These are phyloP conservation scores for Aspidoscelis tigris DNA, from an alignment of 2,113 vertebrate genomes.

Conservation along the genomic window DNA sequence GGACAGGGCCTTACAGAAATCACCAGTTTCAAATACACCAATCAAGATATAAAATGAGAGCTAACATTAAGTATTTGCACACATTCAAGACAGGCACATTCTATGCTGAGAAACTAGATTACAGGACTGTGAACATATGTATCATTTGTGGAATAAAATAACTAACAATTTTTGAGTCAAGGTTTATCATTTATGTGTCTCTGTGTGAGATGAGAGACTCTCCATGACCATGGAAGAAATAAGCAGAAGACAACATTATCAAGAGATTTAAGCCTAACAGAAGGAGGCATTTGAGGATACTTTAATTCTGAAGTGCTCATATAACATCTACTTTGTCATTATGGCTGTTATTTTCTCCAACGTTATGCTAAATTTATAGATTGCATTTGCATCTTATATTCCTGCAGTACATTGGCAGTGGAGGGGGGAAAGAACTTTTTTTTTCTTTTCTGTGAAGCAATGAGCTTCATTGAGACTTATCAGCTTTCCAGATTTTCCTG, in stretches of 20 bases:
- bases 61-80: background rate
- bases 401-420: background rate
- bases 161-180: slow-evolving; percentile 52
- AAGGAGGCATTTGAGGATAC: background rate
- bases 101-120: slow-evolving; percentile 25
- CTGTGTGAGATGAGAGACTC: slow-evolving; percentile 36
- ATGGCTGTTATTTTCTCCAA: background rate
- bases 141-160: slow-evolving; percentile 31
- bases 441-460: too few species aligned
- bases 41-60: background rate
- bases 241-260: accelerated
- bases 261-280: background rate
- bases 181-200: slow-evolving; percentile 20
- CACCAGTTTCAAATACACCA: background rate
- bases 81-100: background rate
- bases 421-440: background rate
- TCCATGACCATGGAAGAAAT: background rate
- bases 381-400: background rate
- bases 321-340: background rate
- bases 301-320: background rate
- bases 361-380: background rate
- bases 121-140: background rate
- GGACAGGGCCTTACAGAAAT: too few species aligned
- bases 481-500: too few species aligned
- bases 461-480: too few species aligned